Base-by-base conservation (phyloP, 2,113 vertebrate genomes). In the Silurus glanis region DNA sequence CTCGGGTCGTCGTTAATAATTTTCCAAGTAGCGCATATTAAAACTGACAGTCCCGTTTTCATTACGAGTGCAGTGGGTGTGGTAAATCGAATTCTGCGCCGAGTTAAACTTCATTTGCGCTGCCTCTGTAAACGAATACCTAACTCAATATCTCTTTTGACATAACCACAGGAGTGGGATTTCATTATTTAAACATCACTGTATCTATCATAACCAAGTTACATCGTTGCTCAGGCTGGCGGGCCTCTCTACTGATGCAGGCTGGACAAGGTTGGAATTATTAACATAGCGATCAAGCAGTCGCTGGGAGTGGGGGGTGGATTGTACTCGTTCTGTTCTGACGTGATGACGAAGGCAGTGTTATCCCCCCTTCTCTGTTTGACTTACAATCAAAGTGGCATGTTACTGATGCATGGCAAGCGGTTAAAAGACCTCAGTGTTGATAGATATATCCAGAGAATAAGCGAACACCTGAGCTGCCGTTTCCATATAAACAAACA, bases 401-500 rank as follows among this genome's bases (percentile, higher is more conserved):
- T 12, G 74, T 61, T 62, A 45, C 89, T 90, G 89, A 92, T 93
- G 91, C 76, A 86, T 6, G 67, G 56, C 56, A 85, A 23, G 61
- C 25, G 53, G 79, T 76, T 86, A 82, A 74, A 88, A 87, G 83
- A 89, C 66, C 80, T 72, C 16, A 13, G 12, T 2, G 87, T 76
- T 71, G 84, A 87, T 45, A 81, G 89, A 90, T 89, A 86, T 62
- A 83, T 37, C 37, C 37, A 82, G 89, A 45, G 55, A 19, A 53
- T 61, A 85, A 23, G 56, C 66, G n/a, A 87, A 72, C 76, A 84
- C 82, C 86, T 86, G 89, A 92, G 71, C 85, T 90, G 88, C 89
- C 86, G 89, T 92, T 91, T 92, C 85, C 84, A 85, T 85, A 76
- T 82, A 49, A 67, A 87, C 76, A 80, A 82, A 82, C 69, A 85